A percentile compares a stretch with the other conserved stretches of the same genome.
Conservation (phyloP, 2,888 invertebrate species). For the Caradrina clavipalpis region DNA sequence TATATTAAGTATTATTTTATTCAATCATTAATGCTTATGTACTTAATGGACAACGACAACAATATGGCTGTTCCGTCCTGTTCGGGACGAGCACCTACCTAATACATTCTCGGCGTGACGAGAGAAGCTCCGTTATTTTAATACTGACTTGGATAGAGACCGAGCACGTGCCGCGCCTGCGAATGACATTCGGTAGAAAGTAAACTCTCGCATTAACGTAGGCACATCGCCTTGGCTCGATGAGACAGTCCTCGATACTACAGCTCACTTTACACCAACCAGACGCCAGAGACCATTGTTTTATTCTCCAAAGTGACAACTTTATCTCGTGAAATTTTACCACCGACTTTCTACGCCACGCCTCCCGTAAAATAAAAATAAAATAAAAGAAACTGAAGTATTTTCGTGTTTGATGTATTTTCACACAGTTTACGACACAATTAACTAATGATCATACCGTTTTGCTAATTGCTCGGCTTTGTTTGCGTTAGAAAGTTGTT, state of each 20-base stretch:
- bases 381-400: slow-evolving; percentile 41
- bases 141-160: slow-evolving; percentile 70
- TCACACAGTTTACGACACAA: slow-evolving; percentile 62
- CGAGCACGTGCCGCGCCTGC: slow-evolving; percentile 83
- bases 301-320: slow-evolving; percentile 68
- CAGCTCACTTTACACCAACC: slow-evolving; percentile 67
- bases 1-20: slow-evolving; percentile 19
- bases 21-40: slow-evolving; percentile 6
- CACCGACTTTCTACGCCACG: slow-evolving; percentile 59
- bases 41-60: slow-evolving; percentile 13
- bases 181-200: slow-evolving; percentile 84
- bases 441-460: slow-evolving; percentile 63
- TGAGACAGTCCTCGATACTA: slow-evolving; percentile 46
- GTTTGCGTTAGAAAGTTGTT: slow-evolving; percentile 70
- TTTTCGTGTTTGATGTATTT: slow-evolving; percentile 51
- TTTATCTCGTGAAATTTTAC: slow-evolving; percentile 55
- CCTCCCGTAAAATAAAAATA: slow-evolving; percentile 45
- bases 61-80: slow-evolving; percentile 64
- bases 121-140: slow-evolving; percentile 80
- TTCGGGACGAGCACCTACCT: slow-evolving; percentile 31
- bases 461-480: slow-evolving; percentile 65
- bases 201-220: slow-evolving; percentile 78
- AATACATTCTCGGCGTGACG: slow-evolving; percentile 65
- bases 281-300: slow-evolving; percentile 71
- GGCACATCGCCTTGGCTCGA: slow-evolving; percentile 55